Evolutionary conservation across 2,797 vertebrate genomes (phyloP).

Genomic region (Echeneis naucrates): DNA sequence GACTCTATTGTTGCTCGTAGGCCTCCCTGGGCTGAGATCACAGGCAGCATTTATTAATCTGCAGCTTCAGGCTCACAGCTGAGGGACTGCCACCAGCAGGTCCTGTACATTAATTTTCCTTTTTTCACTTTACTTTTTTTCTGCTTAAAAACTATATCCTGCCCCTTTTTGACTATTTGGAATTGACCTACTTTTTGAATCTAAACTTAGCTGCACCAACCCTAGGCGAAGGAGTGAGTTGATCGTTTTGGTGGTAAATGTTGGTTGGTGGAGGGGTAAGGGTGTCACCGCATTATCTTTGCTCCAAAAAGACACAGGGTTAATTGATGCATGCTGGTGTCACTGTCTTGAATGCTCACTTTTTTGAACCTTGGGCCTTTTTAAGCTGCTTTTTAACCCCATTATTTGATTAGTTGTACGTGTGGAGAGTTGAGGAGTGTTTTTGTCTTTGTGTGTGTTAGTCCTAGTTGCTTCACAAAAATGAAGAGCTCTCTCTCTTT

Average conservation of each 20-base stretch:
- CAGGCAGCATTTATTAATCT: conserved; percentile 67
- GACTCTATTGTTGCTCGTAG: conserved; percentile 57
- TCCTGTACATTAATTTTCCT: conserved; percentile 26
- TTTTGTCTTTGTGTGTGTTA: conserved; percentile 16
- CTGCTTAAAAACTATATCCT: conserved; percentile 47
- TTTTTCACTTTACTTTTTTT: conserved; percentile 5
- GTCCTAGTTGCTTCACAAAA: conserved; percentile 59
- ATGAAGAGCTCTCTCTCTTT: conserved; percentile 73
- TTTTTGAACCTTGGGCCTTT: conserved; percentile 56
- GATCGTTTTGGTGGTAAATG: conserved; percentile 25
- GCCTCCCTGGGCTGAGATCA: conserved; percentile 61
- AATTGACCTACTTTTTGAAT: conserved; percentile 70
- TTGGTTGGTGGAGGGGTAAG: conserved; percentile 1
- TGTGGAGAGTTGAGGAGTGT: conserved; percentile 28
- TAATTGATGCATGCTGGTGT: conserved; percentile 65
- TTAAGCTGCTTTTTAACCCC: conserved; percentile 63
- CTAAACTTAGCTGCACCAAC: conserved; percentile 63
- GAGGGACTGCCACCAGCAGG: conserved; percentile 42
- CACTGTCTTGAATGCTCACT: conserved; percentile 48
- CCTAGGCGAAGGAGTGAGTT: conserved; percentile 39
- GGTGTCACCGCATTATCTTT: conserved; percentile 55
- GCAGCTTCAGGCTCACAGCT: conserved; percentile 46
- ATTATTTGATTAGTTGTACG: conserved; percentile 65
- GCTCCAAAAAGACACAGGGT: conserved; percentile 54
- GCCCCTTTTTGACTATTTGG: conserved; percentile 54